A percentile compares a stretch with the other conserved stretches of the same genome.
phyloP scores from a whole-genome alignment of 1,140 invertebrate species.

The Battus philenor region DNA sequence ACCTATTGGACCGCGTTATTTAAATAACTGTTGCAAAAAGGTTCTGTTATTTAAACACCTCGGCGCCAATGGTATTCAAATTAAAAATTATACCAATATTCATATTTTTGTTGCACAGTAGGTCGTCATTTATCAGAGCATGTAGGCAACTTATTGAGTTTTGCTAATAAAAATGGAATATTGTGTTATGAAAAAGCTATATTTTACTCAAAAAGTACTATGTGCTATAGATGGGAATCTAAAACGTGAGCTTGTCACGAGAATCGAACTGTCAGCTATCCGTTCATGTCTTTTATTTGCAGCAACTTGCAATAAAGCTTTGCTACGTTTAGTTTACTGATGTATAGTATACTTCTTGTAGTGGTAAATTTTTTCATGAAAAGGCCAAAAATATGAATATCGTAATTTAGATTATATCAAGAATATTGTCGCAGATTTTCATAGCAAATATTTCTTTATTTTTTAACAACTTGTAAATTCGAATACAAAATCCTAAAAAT shows the following conservation, averaged over 20 bases:
- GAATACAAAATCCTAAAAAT: no score
- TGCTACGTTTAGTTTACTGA: slow-evolving; percentile 22
- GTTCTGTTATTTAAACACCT: slow-evolving; percentile 7
- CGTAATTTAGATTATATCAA: slow-evolving; percentile 27
- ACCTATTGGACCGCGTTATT: slow-evolving; percentile 29
- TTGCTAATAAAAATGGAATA: no score
- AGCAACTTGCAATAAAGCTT: slow-evolving; percentile 35
- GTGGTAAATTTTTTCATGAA: slow-evolving; percentile 16
- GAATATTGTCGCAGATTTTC: no score
- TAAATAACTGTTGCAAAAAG: background rate
- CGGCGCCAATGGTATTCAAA: slow-evolving; percentile 19
- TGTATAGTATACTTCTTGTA: slow-evolving; percentile 18
- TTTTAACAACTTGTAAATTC: no score
- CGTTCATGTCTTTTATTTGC: slow-evolving; percentile 12
- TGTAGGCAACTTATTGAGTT: no score
- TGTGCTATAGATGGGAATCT: slow-evolving; percentile 23
- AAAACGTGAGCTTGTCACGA: no score
- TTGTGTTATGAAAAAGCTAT: no score
- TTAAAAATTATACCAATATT: slow-evolving; percentile 53
- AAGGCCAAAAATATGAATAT: slow-evolving; percentile 71
- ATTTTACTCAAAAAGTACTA: slow-evolving; percentile 22
- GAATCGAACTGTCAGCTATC: no score
- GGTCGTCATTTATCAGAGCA: slow-evolving; percentile 68
- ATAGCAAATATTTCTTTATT: no score
- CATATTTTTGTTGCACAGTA: slow-evolving; percentile 66